Percentiles rank a stretch among this genome's conserved stretches.
Conservation (phyloP, 2,113 vertebrate genomes). For the Cyanoderma ruficeps region DNA sequence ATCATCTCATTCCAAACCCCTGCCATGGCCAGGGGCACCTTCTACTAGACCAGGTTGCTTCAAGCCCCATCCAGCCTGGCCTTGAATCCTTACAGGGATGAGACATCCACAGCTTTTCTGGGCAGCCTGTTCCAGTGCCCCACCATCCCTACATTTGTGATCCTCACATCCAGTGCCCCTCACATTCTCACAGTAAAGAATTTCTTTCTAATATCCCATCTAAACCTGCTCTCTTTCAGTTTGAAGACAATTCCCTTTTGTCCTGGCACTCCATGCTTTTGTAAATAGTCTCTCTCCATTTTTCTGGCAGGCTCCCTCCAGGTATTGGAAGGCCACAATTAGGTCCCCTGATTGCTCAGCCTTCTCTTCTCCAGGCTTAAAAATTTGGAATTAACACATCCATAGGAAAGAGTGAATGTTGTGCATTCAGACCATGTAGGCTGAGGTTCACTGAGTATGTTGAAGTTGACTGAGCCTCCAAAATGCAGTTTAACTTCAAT, state of each 20-base stretch:
- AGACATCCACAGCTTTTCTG: neutral
- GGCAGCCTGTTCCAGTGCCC: neutral
- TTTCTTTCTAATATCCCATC: neutral
- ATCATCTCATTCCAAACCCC: rapidly evolving
- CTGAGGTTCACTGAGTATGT: neutral
- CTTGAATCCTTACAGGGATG: neutral
- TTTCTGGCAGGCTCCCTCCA: neutral
- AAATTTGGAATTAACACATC: neutral
- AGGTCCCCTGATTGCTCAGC: neutral
- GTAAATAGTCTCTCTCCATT: neutral
- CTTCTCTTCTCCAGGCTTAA: neutral
- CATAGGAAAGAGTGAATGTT: neutral
- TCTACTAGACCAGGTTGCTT: neutral
- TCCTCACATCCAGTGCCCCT: no score
- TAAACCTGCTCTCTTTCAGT: neutral
- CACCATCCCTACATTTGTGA: neutral
- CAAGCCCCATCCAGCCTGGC: neutral
- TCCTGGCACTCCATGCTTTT: neutral
- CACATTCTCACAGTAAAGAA: neutral
- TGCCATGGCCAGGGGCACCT: neutral
- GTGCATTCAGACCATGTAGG: neutral
- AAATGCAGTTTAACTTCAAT: neutral
- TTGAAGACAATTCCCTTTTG: neutral
- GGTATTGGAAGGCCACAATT: neutral
- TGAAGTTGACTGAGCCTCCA: neutral